Evolutionary conservation across 2,113 vertebrate species (phyloP), one percentile per base, ranked within the genome.

Genomic region (Pholis gunnellus): DNA sequence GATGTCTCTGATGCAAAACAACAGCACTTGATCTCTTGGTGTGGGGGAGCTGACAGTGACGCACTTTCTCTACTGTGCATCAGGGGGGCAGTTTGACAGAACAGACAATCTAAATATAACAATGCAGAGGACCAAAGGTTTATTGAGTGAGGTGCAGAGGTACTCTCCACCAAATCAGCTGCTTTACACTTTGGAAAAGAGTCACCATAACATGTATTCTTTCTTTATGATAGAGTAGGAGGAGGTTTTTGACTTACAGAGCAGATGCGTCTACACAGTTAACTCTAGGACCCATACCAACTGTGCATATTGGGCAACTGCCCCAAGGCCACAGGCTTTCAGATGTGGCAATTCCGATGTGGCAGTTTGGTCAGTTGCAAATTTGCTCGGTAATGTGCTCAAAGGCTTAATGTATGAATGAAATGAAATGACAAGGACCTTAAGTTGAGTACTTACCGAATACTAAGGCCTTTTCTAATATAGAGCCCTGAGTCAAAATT

Each of bases 1-100:
- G 66, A 83, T 60, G 84, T 88, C 75, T 83, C 75, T 83, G 75
- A 66, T 72, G 34, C 57, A 85, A 73, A 89, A 69, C 78, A 92
- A 77, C 87, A 88, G 76, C n/a, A 69, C 52, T 84, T 78, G 77
- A 87, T 81, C 68, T 65, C 31, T 80, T 54, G 56, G 59, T 29
- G 81, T 72, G 81, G 71, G 85, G 77, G 40, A 64, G 44, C 50
- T 73, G 64, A 66, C 65, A 83, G 81, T 82, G 70, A 88, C 50
- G 76, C 75, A 78, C 78, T 72, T 69, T 90, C 68, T 81, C 25
- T 71, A 5, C 56, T 83, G 50, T 70, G 68, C 44, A 83, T n/a
- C 6, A 11, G 27, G 56, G 52, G 40, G 31, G 25, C 22, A 67
- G 38, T 63, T 6, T 36, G 64, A 57, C 10, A 36, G 31, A 29